Percentiles rank a stretch among this genome's conserved stretches.
Evolutionary conservation across 92 coral and sea anemone genomes (phyloP).

Genomic region (Porites evermanni): DNA sequence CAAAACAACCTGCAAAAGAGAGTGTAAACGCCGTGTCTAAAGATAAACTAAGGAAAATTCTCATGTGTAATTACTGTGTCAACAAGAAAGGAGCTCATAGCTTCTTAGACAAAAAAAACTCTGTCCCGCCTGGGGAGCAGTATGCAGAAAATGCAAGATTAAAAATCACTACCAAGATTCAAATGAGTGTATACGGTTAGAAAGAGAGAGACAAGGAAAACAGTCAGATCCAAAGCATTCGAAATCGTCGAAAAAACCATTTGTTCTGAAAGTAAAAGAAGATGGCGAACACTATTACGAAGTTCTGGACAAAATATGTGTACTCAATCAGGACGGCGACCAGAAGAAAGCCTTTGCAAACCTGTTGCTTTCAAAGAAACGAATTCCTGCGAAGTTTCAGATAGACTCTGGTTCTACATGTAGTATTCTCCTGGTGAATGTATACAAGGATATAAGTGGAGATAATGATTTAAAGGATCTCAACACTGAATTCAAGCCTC

Average conservation of each 20-base stretch:
- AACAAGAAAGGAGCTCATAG: too few relatives aligned
- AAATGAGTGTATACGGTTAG: slow-evolving; percentile 24
- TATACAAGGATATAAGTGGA: slow-evolving; percentile 21
- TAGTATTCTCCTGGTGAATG: too few relatives aligned
- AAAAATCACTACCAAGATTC: slow-evolving; percentile 41
- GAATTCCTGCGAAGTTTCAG: slow-evolving; percentile 5
- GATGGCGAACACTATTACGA: slow-evolving; percentile 38
- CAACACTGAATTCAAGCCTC: not conserved
- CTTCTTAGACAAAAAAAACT: too few relatives aligned
- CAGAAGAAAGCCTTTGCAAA: slow-evolving; percentile 34
- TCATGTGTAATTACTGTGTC: too few relatives aligned
- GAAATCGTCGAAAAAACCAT: slow-evolving; percentile 12
- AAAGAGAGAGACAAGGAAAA: slow-evolving; percentile 10
- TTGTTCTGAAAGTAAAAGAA: slow-evolving; percentile 38
- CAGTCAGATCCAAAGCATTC: not conserved
- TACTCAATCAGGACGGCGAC: too few relatives aligned
- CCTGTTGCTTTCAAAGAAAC: slow-evolving; percentile 14
- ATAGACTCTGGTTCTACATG: too few relatives aligned
- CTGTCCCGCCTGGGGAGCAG: too few relatives aligned
- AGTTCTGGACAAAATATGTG: slow-evolving; percentile 24
- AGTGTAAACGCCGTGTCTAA: slow-evolving; percentile 11
- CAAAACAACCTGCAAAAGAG: not conserved
- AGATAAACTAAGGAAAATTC: slow-evolving; percentile 6
- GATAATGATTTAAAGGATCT: slow-evolving; percentile 14
- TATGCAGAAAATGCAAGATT: slow-evolving; percentile 5